phyloP scores from a whole-genome alignment of 2,113 vertebrate genomes.

The Gracilinanus agilis region DNA sequence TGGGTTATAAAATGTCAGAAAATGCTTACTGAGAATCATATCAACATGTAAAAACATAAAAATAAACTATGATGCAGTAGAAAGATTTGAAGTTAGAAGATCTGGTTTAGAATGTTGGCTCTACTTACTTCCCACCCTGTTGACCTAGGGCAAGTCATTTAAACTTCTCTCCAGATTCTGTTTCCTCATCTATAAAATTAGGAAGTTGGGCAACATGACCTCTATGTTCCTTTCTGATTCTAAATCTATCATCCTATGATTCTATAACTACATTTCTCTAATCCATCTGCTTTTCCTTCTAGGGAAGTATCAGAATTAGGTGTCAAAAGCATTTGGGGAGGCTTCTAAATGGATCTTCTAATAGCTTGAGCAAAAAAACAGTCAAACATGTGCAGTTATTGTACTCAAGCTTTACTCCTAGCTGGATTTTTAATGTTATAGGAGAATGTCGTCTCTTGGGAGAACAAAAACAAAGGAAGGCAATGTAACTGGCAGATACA shows the following conservation, averaged over 20 bases:
- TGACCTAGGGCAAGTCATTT: neutral
- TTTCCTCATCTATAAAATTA: neutral
- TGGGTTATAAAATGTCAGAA: too few species aligned
- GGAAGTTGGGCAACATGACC: neutral
- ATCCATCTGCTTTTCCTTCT: neutral
- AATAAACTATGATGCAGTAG: neutral
- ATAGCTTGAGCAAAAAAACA: neutral
- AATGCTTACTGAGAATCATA: too few species aligned
- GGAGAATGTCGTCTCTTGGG: slow-evolving; percentile 35
- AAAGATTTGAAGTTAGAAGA: neutral
- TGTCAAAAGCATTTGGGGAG: neutral
- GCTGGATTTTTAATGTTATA: slow-evolving; percentile 23
- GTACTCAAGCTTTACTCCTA: neutral
- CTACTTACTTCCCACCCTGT: neutral
- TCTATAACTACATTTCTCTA: neutral
- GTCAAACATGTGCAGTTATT: neutral
- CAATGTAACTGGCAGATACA: neutral
- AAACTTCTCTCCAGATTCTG: neutral
- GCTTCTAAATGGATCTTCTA: neutral
- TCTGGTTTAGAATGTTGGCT: neutral
- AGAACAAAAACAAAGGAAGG: neutral
- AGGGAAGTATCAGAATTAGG: neutral
- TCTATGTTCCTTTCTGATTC: neutral
- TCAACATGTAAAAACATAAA: too few species aligned
- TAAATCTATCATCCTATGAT: neutral